Evolutionary conservation across 2,113 vertebrate species (phyloP).

Genomic region (Actenoides hombroni): DNA sequence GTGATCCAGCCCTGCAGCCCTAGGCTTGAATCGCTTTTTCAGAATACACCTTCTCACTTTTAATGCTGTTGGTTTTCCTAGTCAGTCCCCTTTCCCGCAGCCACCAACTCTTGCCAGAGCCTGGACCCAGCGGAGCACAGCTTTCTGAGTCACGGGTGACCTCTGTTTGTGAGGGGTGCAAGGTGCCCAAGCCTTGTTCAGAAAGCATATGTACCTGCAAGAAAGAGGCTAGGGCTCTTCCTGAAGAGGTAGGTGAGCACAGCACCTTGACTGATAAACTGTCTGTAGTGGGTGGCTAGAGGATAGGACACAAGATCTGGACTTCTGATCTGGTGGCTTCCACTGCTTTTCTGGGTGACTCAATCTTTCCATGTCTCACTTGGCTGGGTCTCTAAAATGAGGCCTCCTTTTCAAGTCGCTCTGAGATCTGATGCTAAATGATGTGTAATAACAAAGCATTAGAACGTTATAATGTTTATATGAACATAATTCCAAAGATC

Average conservation of each 20-base stretch:
- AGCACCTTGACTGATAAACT: fast-evolving
- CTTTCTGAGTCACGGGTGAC: neutral
- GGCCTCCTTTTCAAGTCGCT: neutral
- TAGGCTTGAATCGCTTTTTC: constrained; percentile 24
- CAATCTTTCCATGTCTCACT: fast-evolving
- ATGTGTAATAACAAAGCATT: neutral
- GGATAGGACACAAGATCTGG: neutral
- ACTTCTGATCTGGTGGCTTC: neutral
- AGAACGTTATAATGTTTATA: neutral
- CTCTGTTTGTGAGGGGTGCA: neutral
- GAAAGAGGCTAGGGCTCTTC: neutral
- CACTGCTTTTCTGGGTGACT: neutral
- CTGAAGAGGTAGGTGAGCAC: neutral
- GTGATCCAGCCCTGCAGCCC: neutral
- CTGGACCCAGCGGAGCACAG: neutral
- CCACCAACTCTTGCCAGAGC: fast-evolving
- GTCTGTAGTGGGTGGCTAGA: fast-evolving
- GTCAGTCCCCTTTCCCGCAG: neutral
- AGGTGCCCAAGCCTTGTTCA: neutral
- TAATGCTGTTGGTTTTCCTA: neutral
- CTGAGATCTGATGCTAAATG: neutral
- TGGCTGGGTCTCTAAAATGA: neutral
- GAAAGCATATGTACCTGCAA: fast-evolving
- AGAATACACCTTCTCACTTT: neutral
- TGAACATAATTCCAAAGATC: neutral